phyloP scores from a whole-genome alignment of 2,113 vertebrate genomes.

The Lanius collurio region DNA sequence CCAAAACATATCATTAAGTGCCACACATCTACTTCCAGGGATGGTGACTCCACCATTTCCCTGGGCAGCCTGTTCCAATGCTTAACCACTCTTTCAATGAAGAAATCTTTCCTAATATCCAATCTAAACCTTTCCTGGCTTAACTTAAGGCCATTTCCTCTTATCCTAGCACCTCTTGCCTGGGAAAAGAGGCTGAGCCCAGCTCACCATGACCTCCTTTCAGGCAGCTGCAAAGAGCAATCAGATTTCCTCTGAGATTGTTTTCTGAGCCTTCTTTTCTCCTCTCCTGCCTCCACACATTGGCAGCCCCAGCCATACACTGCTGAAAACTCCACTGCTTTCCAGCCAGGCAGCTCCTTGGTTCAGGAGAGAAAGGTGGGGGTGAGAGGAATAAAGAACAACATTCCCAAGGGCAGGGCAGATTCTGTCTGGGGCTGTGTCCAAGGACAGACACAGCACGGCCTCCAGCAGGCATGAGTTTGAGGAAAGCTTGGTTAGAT shows the following conservation, averaged over 20 bases:
- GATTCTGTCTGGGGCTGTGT: background rate
- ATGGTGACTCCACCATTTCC: background rate
- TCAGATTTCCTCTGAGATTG: background rate
- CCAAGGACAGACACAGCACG: background rate
- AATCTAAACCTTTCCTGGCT: background rate
- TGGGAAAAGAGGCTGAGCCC: background rate
- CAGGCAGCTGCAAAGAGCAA: background rate
- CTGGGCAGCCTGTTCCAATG: background rate
- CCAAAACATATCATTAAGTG: background rate
- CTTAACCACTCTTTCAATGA: too few species aligned
- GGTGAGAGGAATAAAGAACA: background rate
- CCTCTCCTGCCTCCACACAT: background rate
- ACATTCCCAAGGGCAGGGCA: background rate
- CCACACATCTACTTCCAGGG: background rate
- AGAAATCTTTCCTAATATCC: background rate
- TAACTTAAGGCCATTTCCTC: background rate
- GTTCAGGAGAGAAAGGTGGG: background rate
- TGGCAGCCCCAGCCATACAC: background rate
- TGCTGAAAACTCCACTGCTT: background rate
- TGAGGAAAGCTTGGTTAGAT: background rate
- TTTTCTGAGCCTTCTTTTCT: background rate
- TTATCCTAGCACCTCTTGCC: background rate
- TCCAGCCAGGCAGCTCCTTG: background rate
- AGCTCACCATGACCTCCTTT: background rate
- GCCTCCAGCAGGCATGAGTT: background rate